Percentiles rank a stretch among this genome's conserved stretches.
Evolutionary conservation across 2,888 invertebrate genomes (phyloP).

Genomic region (Scaptomyza tumidula): DNA sequence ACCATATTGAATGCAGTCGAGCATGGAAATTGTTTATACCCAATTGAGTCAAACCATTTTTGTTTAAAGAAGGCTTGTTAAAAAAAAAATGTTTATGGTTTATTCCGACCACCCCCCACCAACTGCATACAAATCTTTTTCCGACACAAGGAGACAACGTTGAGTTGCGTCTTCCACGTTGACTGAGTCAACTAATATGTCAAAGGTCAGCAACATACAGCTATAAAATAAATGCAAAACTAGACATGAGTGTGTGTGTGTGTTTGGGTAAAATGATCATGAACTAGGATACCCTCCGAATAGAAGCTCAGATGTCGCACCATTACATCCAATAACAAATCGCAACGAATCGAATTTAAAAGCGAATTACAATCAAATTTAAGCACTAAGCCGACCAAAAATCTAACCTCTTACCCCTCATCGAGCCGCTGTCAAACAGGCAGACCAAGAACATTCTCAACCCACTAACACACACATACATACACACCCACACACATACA

Average conservation of each 20-base stretch:
- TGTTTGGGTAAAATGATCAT: conserved; percentile 1
- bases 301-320: conserved; percentile 73
- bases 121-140: neutral
- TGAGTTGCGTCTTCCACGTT: conserved; percentile 18
- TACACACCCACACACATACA: conserved; percentile 29
- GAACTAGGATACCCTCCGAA: conserved; percentile 10
- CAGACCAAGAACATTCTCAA: conserved; percentile 12
- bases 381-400: conserved; percentile 73
- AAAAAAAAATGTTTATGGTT: neutral
- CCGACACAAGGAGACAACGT: neutral
- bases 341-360: conserved; percentile 76
- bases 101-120: neutral
- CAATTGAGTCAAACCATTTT: neutral
- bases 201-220: conserved; percentile 15
- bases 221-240: neutral
- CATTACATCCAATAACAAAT: conserved; percentile 79
- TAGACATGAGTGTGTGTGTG: conserved; percentile 1
- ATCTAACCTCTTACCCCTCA: conserved; percentile 47
- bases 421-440: conserved; percentile 20
- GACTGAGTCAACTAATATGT: conserved; percentile 40
- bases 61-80: neutral
- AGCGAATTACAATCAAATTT: conserved; percentile 80
- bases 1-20: neutral
- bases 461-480: conserved; percentile 6
- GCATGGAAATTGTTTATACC: neutral